These are phyloP conservation scores for Agrypnia vestita DNA, from an alignment of 1,140 invertebrate species.

Conservation along the genomic window DNA sequence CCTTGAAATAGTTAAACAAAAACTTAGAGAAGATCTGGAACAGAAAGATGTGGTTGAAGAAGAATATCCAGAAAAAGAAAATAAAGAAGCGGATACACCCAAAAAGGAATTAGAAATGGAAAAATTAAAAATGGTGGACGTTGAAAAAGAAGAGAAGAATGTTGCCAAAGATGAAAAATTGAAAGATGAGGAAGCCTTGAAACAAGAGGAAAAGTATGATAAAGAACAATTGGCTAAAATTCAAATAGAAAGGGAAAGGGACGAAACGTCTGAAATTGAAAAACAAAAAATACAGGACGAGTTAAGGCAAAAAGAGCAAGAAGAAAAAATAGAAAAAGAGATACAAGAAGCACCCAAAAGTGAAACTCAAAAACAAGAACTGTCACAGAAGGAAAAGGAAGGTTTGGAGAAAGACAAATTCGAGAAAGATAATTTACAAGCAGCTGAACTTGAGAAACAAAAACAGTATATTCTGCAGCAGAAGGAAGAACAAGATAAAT, in stretches of 20 bases:
- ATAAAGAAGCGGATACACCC: constrained; percentile 35
- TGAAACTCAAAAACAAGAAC: neutral
- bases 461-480: constrained; percentile 26
- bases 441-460: constrained; percentile 12
- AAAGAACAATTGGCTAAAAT: constrained; percentile 54
- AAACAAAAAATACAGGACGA: constrained; percentile 56
- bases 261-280: constrained; percentile 20
- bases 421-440: constrained; percentile 45
- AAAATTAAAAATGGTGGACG: constrained; percentile 53
- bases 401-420: neutral
- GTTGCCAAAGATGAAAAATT: too few relatives aligned
- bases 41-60: constrained; percentile 61
- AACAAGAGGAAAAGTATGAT: constrained; percentile 48
- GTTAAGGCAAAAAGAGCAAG: constrained; percentile 49
- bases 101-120: constrained; percentile 56
- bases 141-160: constrained; percentile 52
- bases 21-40: constrained; percentile 60
- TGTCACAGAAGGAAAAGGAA: constrained; percentile 47
- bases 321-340: constrained; percentile 55
- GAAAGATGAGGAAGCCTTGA: too few relatives aligned
- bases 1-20: constrained; percentile 62
- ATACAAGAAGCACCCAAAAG: constrained; percentile 3
- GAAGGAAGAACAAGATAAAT: constrained; percentile 27
- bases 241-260: constrained; percentile 30
- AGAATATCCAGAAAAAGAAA: constrained; percentile 23